Conservation (phyloP, 2,113 vertebrate genomes). For the Pristiophorus japonicus region DNA sequence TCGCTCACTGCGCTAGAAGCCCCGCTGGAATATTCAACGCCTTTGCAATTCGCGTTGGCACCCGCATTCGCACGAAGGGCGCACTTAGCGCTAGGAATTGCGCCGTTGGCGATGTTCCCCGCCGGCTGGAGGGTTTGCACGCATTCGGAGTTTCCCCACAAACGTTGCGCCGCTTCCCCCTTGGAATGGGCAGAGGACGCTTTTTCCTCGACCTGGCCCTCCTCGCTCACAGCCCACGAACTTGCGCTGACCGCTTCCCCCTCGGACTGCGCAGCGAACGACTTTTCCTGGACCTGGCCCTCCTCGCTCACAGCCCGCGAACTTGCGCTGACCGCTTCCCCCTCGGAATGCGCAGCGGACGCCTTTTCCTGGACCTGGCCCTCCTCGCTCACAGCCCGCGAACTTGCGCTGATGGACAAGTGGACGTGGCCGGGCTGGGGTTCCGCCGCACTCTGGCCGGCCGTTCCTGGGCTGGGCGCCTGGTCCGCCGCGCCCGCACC, state of each 20-base stretch:
- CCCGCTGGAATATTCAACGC: conserved; percentile 73
- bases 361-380: conserved; percentile 59
- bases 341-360: conserved; percentile 68
- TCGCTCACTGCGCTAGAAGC: conserved; percentile 88
- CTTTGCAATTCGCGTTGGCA: conserved; percentile 54
- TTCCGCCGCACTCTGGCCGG: not conserved
- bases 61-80: conserved; percentile 73
- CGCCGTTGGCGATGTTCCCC: conserved; percentile 29
- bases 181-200: conserved; percentile 67
- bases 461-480: not conserved
- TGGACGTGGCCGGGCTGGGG: conserved; percentile 67
- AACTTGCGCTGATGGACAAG: conserved; percentile 86
- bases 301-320: no score
- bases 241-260: conserved; percentile 77
- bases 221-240: conserved; percentile 81
- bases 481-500: no score
- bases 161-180: conserved; percentile 70
- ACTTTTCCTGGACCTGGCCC: conserved; percentile 60
- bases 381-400: conserved; percentile 82
- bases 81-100: conserved; percentile 41
- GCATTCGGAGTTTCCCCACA: conserved; percentile 51
- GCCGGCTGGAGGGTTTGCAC: not conserved
- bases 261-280: conserved; percentile 68
- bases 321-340: conserved; percentile 71
- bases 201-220: conserved; percentile 60